These are phyloP conservation scores for Aethes cnicana DNA, from an alignment of 2,888 invertebrate genomes.

Conservation along the genomic window DNA sequence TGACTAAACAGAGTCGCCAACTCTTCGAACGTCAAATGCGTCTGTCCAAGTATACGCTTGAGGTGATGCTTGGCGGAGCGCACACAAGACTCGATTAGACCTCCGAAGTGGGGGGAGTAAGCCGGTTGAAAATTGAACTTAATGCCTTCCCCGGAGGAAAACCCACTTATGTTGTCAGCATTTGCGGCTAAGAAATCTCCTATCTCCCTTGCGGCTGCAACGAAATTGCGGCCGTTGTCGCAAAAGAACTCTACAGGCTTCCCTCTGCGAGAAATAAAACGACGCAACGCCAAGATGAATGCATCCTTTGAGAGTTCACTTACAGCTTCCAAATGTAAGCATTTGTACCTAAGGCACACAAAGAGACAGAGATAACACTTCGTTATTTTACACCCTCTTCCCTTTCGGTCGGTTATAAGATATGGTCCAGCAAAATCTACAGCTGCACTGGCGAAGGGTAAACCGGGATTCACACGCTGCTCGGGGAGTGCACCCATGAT, in stretches of 20 bases:
- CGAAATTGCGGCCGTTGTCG: neutral
- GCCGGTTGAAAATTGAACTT: neutral
- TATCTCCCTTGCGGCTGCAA: neutral
- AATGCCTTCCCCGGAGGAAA: neutral
- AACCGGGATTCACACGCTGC: neutral
- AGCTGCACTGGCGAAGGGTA: neutral
- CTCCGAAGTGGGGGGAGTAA: neutral
- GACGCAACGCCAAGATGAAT: constrained; percentile 1
- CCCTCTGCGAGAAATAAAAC: constrained; percentile 5
- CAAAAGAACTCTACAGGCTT: neutral
- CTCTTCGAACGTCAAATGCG: neutral
- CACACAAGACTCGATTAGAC: neutral
- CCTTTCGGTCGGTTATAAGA: constrained; percentile 22
- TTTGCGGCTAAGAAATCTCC: neutral
- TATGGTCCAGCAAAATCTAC: constrained; percentile 25
- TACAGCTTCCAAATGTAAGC: constrained; percentile 23
- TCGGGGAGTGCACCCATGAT: neutral
- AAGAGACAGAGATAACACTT: constrained; percentile 27
- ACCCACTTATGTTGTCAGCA: neutral
- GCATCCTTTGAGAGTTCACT: constrained; percentile 5
- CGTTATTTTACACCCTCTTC: constrained; percentile 12
- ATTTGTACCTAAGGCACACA: constrained; percentile 22
- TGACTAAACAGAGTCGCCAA: neutral
- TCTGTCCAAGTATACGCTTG: neutral
- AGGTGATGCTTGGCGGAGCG: neutral